A percentile compares a stretch with the other conserved stretches of the same genome.
Conservation (phyloP, 2,113 vertebrate species). For the Pterocles burchelli region DNA sequence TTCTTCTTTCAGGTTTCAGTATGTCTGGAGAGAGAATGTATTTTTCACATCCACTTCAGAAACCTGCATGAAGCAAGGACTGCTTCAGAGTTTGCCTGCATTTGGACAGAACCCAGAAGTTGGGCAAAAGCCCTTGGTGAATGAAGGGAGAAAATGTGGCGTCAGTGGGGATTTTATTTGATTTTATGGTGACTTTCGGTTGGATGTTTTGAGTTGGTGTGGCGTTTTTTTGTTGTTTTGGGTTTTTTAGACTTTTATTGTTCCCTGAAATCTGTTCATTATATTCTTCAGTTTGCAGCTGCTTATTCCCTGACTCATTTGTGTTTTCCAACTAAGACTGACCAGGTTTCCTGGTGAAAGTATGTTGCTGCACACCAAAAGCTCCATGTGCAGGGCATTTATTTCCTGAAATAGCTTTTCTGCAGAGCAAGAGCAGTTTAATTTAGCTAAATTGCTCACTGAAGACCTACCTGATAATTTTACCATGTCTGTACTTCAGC, state of each 20-base stretch:
- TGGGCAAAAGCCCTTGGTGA: background rate
- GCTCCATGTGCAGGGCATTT: background rate
- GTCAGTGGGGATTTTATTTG: background rate
- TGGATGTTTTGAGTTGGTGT: background rate
- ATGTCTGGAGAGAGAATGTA: background rate
- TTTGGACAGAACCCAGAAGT: background rate
- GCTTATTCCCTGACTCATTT: background rate
- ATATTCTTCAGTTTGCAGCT: background rate
- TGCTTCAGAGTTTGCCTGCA: background rate
- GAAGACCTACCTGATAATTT: background rate
- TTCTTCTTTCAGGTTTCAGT: background rate
- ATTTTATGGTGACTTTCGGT: background rate
- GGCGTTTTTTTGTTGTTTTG: background rate
- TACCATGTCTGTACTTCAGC: background rate
- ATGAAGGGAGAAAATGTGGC: background rate
- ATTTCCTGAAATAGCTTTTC: conserved; percentile 3
- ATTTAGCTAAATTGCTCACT: background rate
- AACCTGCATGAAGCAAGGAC: background rate
- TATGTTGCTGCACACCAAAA: background rate
- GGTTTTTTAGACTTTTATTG: background rate
- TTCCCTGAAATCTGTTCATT: background rate
- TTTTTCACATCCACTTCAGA: background rate
- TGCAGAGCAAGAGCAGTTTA: background rate
- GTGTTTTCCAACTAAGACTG: background rate
- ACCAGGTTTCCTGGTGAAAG: background rate